A percentile compares a stretch with the other conserved stretches of the same genome.
Conservation (phyloP, 2,113 vertebrate species). For the Thamnaconus septentrionalis region DNA sequence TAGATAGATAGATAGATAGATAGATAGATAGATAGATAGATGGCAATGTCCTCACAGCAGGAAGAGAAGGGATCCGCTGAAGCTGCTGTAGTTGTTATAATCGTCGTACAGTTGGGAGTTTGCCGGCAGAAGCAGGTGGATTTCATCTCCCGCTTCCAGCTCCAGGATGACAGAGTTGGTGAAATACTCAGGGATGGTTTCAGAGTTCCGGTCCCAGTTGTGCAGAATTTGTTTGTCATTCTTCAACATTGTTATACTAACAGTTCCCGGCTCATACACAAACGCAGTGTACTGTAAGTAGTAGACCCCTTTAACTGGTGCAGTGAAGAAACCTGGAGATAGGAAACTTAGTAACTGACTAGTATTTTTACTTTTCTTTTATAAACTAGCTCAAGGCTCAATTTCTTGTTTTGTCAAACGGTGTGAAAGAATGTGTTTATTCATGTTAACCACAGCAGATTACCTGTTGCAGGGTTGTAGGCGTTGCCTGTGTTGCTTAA, state of each 20-base stretch:
- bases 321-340: constrained; percentile 25
- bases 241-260: not conserved
- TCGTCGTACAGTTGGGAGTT: not conserved
- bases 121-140: constrained; percentile 7
- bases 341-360: not conserved
- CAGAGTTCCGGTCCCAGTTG: not conserved
- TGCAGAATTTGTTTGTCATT: not conserved
- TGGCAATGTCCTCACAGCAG: not conserved
- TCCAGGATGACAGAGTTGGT: constrained; percentile 20
- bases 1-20: no score
- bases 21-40: no score
- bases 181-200: not conserved
- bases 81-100: not conserved
- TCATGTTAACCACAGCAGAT: not conserved
- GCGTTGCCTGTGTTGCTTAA: constrained; percentile 15
- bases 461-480: constrained; percentile 25
- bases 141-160: constrained; percentile 11
- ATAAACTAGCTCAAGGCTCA: no score
- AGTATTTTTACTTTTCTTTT: not conserved
- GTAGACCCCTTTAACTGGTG: constrained; percentile 28
- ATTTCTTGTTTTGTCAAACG: no score
- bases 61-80: constrained; percentile 24
- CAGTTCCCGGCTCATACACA: fast-evolving
- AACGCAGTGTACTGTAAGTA: constrained; percentile 6
- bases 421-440: no score